Base-by-base conservation (phyloP, 1,140 invertebrate genomes). In the Anastrepha obliqua region DNA sequence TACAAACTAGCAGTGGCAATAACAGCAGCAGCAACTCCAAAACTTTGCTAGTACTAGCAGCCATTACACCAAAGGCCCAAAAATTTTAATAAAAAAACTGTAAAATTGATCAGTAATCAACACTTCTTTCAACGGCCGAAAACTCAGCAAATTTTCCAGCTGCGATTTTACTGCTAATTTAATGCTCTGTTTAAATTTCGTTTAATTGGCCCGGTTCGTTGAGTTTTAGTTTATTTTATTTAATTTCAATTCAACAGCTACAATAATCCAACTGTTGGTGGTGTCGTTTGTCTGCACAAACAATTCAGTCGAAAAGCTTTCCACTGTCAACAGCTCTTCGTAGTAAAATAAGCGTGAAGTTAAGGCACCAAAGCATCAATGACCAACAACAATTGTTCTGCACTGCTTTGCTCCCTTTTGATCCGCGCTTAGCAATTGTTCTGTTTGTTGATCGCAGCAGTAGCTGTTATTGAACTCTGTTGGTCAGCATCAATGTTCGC, bases 381-480 rank as follows among this genome's bases (percentile, higher is more conserved):
- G 42, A 8, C 74, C 47, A 81, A 81, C 74, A 81, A n/a, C 74
- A 81, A 58, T 81, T 55, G 8, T 81, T 81, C 47, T 55, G 74
- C 74, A 81, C 74, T 2, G 47, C 74, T 81, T 81, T 51, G 47
- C 55, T 51, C 47, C 8, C 47, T 42, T n/a, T 47, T 70, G 44
- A 55, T 20, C 47, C 39, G 74, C 47, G 17, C 74, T 81, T 29
- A 81, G 51, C n/a, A 42, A 20, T 81, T 51, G 42, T 70, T 70
- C 15, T 81, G 74, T 55, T 58, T 20, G 74, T 81, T 55, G 74
- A 81, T 81, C 74, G 55, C 74, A 55, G 74, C 47, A 81, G 74
- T 47, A 81, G 74, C 44, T 81, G 74, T 20, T 81, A 81, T 81
- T 81, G n/a, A 81, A 81, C 74, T 81, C 74, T 81, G 74, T 81